phyloP scores from a whole-genome alignment of 2,113 vertebrate species.

The Scatophagus argus region DNA sequence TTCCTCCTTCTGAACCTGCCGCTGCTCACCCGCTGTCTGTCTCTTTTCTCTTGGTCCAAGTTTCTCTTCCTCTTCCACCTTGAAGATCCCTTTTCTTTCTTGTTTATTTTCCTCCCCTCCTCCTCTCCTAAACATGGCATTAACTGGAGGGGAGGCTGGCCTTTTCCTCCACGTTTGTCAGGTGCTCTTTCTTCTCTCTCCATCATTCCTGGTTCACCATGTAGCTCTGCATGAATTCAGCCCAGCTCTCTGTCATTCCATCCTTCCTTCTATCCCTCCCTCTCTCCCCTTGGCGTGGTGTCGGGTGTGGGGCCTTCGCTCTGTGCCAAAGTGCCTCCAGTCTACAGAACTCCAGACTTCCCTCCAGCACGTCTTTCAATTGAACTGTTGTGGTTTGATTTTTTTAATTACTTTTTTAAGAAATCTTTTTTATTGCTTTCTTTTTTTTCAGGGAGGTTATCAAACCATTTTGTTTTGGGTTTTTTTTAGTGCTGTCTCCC shows the following conservation, averaged over 20 bases:
- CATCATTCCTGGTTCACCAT: constrained; percentile 63
- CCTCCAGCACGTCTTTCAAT: constrained; percentile 81
- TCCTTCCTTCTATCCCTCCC: constrained; percentile 16
- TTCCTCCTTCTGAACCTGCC: constrained; percentile 42
- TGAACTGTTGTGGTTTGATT: constrained; percentile 59
- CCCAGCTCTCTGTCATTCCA: constrained; percentile 66
- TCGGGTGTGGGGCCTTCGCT: constrained; percentile 79
- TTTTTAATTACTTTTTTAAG: constrained; percentile 60
- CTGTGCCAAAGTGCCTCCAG: constrained; percentile 82
- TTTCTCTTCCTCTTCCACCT: constrained; percentile 12
- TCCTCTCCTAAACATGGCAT: constrained; percentile 72
- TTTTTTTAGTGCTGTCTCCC: constrained; percentile 56
- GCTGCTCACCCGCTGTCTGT: constrained; percentile 18
- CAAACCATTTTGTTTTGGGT: too few species aligned
- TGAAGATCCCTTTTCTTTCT: constrained; percentile 6
- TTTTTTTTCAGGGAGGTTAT: constrained; percentile 73
- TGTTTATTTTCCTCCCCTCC: constrained; percentile 33
- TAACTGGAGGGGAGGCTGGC: constrained; percentile 81
- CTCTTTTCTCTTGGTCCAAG: constrained; percentile 33
- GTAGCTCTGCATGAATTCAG: constrained; percentile 64
- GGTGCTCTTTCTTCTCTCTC: constrained; percentile 62
- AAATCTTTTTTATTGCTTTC: constrained; percentile 56
- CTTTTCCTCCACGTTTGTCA: constrained; percentile 83
- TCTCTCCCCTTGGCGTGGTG: constrained; percentile 47
- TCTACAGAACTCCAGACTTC: constrained; percentile 80